A percentile compares a stretch with the other conserved stretches of the same genome.
These are phyloP conservation scores for Crambe crambe DNA, from an alignment of 37 sponge, comb jelly and placozoan species.

Conservation along the genomic window DNA sequence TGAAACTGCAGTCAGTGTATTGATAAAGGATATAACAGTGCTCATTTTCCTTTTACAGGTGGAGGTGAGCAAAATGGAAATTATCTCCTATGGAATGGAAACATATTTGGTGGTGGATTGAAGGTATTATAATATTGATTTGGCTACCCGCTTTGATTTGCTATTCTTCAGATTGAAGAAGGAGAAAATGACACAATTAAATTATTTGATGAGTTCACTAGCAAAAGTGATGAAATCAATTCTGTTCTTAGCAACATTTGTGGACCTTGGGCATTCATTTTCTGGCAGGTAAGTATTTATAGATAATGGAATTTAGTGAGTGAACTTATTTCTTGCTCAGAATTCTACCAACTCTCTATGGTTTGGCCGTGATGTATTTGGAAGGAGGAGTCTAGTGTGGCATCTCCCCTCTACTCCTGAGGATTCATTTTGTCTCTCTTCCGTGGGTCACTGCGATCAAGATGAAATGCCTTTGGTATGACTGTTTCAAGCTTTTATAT, in stretches of 20 bases:
- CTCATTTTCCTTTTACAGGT: not conserved
- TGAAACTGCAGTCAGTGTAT: too few relatives aligned
- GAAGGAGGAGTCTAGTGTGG: slow-evolving; percentile 92
- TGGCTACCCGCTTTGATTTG: not conserved
- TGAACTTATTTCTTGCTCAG: slow-evolving; percentile 6
- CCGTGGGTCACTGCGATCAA: slow-evolving; percentile 47
- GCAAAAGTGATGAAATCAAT: not conserved
- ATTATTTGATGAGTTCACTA: slow-evolving; percentile 43
- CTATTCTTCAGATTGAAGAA: slow-evolving; percentile 37
- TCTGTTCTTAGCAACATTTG: slow-evolving; percentile 56
- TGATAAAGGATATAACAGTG: not conserved
- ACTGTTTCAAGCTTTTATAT: not conserved
- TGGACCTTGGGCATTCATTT: slow-evolving; percentile 92
- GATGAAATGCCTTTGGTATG: slow-evolving; percentile 29
- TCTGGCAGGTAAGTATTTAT: slow-evolving; percentile 66
- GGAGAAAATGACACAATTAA: slow-evolving; percentile 75
- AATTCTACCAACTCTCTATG: slow-evolving; percentile 59
- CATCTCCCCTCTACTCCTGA: slow-evolving; percentile 44
- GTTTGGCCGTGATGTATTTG: slow-evolving; percentile 98
- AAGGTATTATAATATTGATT: slow-evolving; percentile 13
- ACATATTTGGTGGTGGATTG: slow-evolving; percentile 78
- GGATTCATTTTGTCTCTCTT: slow-evolving; percentile 66
- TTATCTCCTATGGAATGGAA: slow-evolving; percentile 91
- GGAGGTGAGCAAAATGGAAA: not conserved
- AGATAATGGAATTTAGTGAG: not conserved